Conservation (phyloP, 2,888 invertebrate species). For the Clivina fossor region DNA sequence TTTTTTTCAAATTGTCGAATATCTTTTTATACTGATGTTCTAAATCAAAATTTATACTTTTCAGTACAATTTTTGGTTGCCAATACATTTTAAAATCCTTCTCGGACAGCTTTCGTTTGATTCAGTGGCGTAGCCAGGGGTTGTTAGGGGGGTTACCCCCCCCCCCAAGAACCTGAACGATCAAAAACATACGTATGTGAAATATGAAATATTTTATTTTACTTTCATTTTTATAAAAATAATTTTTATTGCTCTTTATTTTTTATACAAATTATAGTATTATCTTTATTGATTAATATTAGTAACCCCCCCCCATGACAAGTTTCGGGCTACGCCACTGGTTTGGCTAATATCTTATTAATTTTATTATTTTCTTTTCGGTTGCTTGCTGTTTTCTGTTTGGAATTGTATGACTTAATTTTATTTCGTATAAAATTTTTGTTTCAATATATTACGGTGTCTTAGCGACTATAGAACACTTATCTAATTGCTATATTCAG, state of each 20-base stretch:
- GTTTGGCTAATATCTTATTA: neutral
- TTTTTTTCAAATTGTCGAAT: neutral
- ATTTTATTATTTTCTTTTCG: neutral
- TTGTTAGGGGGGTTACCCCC: too few relatives aligned
- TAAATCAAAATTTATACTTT: neutral
- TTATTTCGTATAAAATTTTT: too few relatives aligned
- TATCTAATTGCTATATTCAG: too few relatives aligned
- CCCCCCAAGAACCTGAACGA: too few relatives aligned
- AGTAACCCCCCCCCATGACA: neutral
- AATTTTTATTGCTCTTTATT: neutral
- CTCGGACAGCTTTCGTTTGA: neutral
- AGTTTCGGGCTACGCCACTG: too few relatives aligned
- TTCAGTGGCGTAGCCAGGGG: too few relatives aligned
- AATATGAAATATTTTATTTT: neutral
- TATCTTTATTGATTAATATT: neutral
- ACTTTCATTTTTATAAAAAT: neutral
- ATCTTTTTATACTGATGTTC: too few relatives aligned
- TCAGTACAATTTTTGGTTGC: neutral
- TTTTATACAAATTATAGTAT: neutral
- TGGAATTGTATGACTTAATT: too few relatives aligned
- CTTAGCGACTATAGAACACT: too few relatives aligned
- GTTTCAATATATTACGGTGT: too few relatives aligned
- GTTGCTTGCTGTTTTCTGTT: neutral
- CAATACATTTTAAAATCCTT: neutral
- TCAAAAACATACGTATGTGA: too few relatives aligned